Base-by-base conservation (phyloP, 2,113 vertebrate species). In the Pholis gunnellus region DNA sequence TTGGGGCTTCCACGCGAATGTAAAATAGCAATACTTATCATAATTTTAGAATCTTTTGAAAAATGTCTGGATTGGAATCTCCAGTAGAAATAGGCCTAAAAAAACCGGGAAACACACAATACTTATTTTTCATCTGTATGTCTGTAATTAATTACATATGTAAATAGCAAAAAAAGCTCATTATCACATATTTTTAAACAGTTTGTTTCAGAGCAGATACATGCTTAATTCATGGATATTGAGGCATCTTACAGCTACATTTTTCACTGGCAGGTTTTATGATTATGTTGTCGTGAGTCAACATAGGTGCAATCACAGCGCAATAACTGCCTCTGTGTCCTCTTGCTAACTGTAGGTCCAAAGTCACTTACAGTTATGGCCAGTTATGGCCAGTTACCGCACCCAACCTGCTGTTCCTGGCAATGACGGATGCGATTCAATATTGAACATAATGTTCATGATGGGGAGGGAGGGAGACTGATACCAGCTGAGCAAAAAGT, bases 331-430 rank as follows among this genome's bases (percentile, higher is more conserved):
- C 68, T 46, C 20, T 15, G 9, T 48, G 71, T 80, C 40, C 40
- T 42, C 42, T 18, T 61, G 20, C 34, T 18, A 50, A 73, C 66
- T 56, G n/a, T 1, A 76, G 80, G 92, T 94, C 92, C 90, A 93
- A 92, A 89, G 92, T 91, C 91, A 61, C 81, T 42, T 34, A 44
- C 14, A 10, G 50, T 80, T 42, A 85, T 46, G 22, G 11, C 17
- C 64, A 9, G 50, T 80, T 42, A 85, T 46, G 22, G 11, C 17
- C 64, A 9, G n/a, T n/a, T n/a, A 44, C 72, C 56, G 14, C 59
- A 71, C 84, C 87, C 79, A 75, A 17, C 54, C 0, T 27, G 46
- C 48, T 74, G 60, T 87, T 87, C 66, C 89, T 11, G 81, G 48
- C 75, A 82, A 44, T 46, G 46, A 83, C 8, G n/a, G 25, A 1